These are phyloP conservation scores for Octodon degus DNA, from an alignment of 2,113 vertebrate genomes.

Conservation along the genomic window DNA sequence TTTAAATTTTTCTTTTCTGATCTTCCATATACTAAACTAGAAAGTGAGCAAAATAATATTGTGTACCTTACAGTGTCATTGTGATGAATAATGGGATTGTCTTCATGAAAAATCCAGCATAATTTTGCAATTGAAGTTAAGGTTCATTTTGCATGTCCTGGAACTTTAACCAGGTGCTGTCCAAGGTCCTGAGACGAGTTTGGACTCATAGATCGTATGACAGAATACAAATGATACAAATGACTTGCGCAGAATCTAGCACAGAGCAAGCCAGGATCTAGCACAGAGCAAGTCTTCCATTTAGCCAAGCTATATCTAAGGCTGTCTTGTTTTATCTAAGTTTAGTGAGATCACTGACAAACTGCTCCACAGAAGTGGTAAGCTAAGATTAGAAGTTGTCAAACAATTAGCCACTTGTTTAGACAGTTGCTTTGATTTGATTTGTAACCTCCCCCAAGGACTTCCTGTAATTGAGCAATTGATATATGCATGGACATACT, in stretches of 20 bases:
- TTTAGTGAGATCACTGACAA: background rate
- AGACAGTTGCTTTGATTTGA: conserved; percentile 17
- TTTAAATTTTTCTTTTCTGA: background rate
- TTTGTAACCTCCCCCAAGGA: background rate
- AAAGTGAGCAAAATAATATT: background rate
- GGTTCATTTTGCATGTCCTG: background rate
- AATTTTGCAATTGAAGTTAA: conserved; percentile 38
- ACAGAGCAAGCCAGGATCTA: background rate
- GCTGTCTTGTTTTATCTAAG: background rate
- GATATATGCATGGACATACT: background rate
- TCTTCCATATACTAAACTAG: conserved; percentile 19
- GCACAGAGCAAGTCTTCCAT: background rate
- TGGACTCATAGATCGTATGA: background rate
- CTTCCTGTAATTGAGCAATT: conserved; percentile 1
- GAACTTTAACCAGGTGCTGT: background rate
- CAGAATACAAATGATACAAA: background rate
- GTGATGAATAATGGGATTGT: background rate
- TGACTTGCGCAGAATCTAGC: background rate
- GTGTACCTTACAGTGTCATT: background rate
- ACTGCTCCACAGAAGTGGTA: background rate
- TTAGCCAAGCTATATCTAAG: background rate
- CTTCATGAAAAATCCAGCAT: conserved; percentile 3
- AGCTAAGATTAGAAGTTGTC: background rate
- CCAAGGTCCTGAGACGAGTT: conserved; percentile 59
- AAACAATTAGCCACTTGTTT: background rate